Percentiles rank a stretch among this genome's conserved stretches.
phyloP scores from a whole-genome alignment of 2,113 vertebrate genomes.

The Canis aureus region DNA sequence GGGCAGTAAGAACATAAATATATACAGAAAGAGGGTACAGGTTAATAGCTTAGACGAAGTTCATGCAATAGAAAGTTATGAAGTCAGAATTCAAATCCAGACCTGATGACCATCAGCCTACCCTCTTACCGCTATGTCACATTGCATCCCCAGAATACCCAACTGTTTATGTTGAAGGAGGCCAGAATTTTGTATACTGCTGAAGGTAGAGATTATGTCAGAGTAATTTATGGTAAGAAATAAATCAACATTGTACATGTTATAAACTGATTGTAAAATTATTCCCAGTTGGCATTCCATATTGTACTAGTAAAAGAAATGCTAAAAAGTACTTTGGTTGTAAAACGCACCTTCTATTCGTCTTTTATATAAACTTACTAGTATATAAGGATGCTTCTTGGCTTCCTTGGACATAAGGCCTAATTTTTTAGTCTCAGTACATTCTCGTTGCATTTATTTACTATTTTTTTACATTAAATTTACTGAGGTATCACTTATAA shows the following conservation, averaged over 20 bases:
- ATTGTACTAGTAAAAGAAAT: neutral
- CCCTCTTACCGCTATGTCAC: neutral
- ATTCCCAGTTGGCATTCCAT: neutral
- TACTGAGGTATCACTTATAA: neutral
- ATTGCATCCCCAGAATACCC: neutral
- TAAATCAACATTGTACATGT: neutral
- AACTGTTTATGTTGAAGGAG: neutral
- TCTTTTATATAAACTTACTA: neutral
- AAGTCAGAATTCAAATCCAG: neutral
- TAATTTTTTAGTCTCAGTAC: neutral
- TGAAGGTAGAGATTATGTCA: neutral
- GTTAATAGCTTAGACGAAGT: neutral
- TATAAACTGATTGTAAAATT: constrained; percentile 9
- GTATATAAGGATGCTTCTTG: neutral
- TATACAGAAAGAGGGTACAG: neutral
- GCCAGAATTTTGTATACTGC: neutral
- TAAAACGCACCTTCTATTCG: neutral
- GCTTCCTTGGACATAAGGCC: neutral
- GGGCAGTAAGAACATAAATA: neutral
- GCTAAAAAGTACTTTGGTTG: neutral
- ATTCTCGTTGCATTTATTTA: constrained; percentile 5
- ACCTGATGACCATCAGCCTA: neutral
- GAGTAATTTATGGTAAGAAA: constrained; percentile 11
- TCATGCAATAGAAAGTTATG: neutral
- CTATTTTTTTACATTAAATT: neutral